Percentiles rank a stretch among this genome's conserved stretches.
Conservation (phyloP, 2,888 invertebrate genomes). For the Parapristionchus giblindavisi region DNA sequence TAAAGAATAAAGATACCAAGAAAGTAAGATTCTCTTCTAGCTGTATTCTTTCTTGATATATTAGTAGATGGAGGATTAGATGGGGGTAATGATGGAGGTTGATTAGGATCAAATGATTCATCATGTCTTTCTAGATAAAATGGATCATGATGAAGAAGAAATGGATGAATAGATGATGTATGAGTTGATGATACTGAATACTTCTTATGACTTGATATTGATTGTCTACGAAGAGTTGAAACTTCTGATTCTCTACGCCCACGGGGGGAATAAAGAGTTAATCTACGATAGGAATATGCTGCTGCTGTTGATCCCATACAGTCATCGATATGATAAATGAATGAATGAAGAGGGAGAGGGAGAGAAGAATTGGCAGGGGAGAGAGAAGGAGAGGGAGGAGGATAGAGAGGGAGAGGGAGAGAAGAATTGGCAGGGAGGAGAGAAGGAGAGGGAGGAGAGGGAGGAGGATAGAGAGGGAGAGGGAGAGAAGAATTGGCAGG, state of each 20-base stretch:
- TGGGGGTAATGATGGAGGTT: constrained; percentile 51
- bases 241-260: constrained; percentile 26
- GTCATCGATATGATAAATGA: neutral
- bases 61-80: constrained; percentile 33
- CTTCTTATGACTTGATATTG: neutral
- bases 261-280: constrained; percentile 50
- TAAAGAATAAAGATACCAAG: too few species aligned
- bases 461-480: neutral
- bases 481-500: constrained; percentile 7
- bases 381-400: neutral
- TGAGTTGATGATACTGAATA: constrained; percentile 34
- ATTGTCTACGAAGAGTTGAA: neutral
- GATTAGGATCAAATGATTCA: constrained; percentile 42
- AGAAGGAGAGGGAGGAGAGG: constrained; percentile 1
- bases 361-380: neutral
- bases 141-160: neutral
- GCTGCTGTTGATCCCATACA: constrained; percentile 60
- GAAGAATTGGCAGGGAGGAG: neutral
- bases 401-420: neutral
- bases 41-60: constrained; percentile 21
- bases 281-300: constrained; percentile 54
- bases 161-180: constrained; percentile 21
- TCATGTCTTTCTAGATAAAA: constrained; percentile 13
- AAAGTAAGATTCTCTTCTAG: neutral
- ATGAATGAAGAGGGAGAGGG: neutral